Base-by-base conservation (phyloP, 2,888 invertebrate genomes). In the Hybos culiciformis region DNA sequence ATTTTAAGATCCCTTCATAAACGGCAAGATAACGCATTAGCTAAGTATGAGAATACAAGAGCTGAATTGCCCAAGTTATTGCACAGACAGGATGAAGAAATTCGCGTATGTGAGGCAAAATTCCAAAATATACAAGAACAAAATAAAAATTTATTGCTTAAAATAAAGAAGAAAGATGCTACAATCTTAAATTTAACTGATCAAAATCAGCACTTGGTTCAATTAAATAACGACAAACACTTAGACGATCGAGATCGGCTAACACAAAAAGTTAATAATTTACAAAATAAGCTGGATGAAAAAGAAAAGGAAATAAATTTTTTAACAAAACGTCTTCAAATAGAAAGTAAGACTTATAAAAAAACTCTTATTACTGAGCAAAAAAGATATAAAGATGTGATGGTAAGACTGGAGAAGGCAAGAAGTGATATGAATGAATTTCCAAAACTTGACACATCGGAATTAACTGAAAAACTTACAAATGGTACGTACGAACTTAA, bases 1-100 rank as follows among this genome's bases (percentile, higher is more conserved):
- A 70, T 81, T 31, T 60, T 87, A 21, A 78, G 80, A 52, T 81
- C 79, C 5, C 63, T 86, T 31, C 84, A 84, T 61, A 84, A 83
- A 58, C 74, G 84, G 39, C 86, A 86, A 55, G 84, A 85, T 55
- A 75, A 77, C 44, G 85, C 85, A 1, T 62, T 87, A 40, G 76
- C 77, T 51, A 80, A 79, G 70, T 77, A 68, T 57, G 85, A 87
- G 63, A 82, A 79, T 23, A 76, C 78, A 3, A 80, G 80, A 55
- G 84, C 84, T 0, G 84, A 85, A 58, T 62, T 86, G 39, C 86
- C 86, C 1, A 75, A 80, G 56, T 43, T 62, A 3, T 67, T 87
- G 32, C 78, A 78, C 60, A 77, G 83, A 0, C 84, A 86, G 60
- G 78, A 75, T 48, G 86, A 86, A 57, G 86, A 87, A 64, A 69